Evolutionary conservation across 2,113 vertebrate genomes (phyloP).

Genomic region (Lampris megalopsis): DNA sequence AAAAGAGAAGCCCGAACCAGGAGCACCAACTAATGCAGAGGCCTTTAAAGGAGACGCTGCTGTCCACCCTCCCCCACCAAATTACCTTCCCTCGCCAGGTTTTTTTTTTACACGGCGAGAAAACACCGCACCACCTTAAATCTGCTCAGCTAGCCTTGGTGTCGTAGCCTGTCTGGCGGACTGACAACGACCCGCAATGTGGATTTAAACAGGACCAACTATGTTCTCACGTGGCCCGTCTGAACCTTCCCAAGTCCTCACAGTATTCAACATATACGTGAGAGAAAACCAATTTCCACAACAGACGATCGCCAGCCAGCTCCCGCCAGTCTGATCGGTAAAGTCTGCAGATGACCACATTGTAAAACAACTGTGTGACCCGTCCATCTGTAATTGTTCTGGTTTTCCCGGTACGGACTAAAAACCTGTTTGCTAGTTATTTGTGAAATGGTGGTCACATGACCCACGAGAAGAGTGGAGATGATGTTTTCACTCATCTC

Average conservation of each 20-base stretch:
- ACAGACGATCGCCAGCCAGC: slow-evolving; percentile 31
- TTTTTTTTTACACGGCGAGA: slow-evolving; percentile 84
- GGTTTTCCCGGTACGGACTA: no score
- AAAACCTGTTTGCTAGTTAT: no score
- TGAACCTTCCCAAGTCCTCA: slow-evolving; percentile 69
- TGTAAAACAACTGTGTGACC: no score
- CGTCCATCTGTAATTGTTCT: no score
- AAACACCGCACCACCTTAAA: slow-evolving; percentile 73
- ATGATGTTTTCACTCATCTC: no score
- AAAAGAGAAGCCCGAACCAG: slow-evolving; percentile 79
- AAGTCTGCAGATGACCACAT: slow-evolving; percentile 4
- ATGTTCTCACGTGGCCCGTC: slow-evolving; percentile 59
- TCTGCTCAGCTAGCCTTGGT: slow-evolving; percentile 62
- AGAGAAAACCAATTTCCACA: slow-evolving; percentile 67
- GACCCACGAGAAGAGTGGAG: no score
- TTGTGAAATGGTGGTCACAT: no score
- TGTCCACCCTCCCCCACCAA: slow-evolving; percentile 76
- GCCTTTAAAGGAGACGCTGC: slow-evolving; percentile 81
- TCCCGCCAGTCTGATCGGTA: neutral
- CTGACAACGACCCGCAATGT: slow-evolving; percentile 78
- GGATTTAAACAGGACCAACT: slow-evolving; percentile 74
- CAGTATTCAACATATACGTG: slow-evolving; percentile 75
- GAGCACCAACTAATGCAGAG: slow-evolving; percentile 86
- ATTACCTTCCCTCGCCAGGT: slow-evolving; percentile 82
- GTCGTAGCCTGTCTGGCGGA: slow-evolving; percentile 61